Evolutionary conservation across 1,140 invertebrate genomes (phyloP).

Genomic region (Drosophila nigrodunni): DNA sequence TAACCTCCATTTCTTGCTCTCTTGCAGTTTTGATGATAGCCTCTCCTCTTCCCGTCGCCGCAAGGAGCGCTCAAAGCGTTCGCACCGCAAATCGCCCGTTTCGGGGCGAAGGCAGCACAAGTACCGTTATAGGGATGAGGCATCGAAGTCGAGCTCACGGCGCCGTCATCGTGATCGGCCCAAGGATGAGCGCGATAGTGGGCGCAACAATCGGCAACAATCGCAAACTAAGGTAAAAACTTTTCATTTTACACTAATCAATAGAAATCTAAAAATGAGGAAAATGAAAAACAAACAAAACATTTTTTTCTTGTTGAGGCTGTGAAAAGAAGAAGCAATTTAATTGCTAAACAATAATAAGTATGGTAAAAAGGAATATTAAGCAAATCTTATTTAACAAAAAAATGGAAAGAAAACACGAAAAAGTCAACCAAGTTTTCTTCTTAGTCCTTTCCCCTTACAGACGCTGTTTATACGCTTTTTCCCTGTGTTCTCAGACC

Average conservation of each 20-base stretch:
- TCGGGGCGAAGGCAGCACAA: conserved; percentile 86
- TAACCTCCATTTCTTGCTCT: conserved; percentile 9
- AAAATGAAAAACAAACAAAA: conserved; percentile 31
- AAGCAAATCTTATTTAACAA: conserved; percentile 9
- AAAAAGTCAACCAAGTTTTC: conserved; percentile 32
- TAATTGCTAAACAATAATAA: conserved; percentile 62
- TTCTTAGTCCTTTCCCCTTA: conserved; percentile 4
- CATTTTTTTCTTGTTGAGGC: conserved; percentile 4
- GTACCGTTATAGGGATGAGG: conserved; percentile 86
- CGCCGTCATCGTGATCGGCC: conserved; percentile 77
- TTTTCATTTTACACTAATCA: conserved; percentile 76
- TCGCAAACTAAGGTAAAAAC: conserved; percentile 84
- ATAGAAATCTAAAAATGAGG: conserved; percentile 28
- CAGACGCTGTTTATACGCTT: no score
- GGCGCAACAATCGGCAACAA: conserved; percentile 80
- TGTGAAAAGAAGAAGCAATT: conserved; percentile 47
- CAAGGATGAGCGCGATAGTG: conserved; percentile 82
- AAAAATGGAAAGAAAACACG: neutral
- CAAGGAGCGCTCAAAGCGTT: conserved; percentile 87
- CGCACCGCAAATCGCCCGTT: conserved; percentile 87
- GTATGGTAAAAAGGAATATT: conserved; percentile 27
- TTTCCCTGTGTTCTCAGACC: neutral
- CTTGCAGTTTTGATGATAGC: conserved; percentile 86
- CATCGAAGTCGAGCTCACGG: conserved; percentile 81
- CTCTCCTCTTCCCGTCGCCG: conserved; percentile 86